A percentile compares a stretch with the other conserved stretches of the same genome.
phyloP scores from a whole-genome alignment of 1,140 invertebrate species.

The Nylanderia fulva region DNA sequence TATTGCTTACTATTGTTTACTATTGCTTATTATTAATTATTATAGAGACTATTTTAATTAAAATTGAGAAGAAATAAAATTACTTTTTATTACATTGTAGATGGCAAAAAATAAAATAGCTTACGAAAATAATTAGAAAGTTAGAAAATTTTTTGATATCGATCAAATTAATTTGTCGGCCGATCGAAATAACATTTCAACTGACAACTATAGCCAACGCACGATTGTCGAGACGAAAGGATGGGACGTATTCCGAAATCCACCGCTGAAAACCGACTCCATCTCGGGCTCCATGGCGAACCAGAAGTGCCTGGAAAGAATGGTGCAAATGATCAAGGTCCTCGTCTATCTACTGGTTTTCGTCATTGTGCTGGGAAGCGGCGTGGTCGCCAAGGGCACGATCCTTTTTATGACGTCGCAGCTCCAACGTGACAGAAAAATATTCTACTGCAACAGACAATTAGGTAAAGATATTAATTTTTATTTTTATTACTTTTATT shows the following conservation, averaged over 20 bases:
- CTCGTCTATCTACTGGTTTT: conserved; percentile 94
- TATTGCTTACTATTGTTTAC: too few relatives aligned
- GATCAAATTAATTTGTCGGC: not conserved
- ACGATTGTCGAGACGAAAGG: conserved; percentile 95
- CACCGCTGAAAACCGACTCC: conserved; percentile 94
- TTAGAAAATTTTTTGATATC: not conserved
- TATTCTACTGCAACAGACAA: conserved; percentile 93
- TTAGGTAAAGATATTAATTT: conserved; percentile 88
- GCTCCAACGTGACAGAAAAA: conserved; percentile 90
- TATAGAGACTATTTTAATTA: not conserved
- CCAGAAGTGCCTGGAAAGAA: conserved; percentile 94
- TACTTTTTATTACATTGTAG: not conserved
- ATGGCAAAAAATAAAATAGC: not conserved
- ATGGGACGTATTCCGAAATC: conserved; percentile 97
- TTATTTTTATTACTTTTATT: too few relatives aligned
- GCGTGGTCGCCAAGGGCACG: conserved; percentile 94
- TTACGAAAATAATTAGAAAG: not conserved
- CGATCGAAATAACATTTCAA: not conserved
- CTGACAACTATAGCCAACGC: conserved; percentile 90
- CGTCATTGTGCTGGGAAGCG: conserved; percentile 92
- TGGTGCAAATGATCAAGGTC: conserved; percentile 94
- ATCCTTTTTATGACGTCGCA: conserved; percentile 97
- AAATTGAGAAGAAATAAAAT: not conserved
- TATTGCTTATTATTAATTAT: too few relatives aligned
- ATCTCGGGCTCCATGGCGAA: conserved; percentile 95